Base-by-base conservation (phyloP, 2,797 vertebrate genomes). In the Sebastes alutus region DNA sequence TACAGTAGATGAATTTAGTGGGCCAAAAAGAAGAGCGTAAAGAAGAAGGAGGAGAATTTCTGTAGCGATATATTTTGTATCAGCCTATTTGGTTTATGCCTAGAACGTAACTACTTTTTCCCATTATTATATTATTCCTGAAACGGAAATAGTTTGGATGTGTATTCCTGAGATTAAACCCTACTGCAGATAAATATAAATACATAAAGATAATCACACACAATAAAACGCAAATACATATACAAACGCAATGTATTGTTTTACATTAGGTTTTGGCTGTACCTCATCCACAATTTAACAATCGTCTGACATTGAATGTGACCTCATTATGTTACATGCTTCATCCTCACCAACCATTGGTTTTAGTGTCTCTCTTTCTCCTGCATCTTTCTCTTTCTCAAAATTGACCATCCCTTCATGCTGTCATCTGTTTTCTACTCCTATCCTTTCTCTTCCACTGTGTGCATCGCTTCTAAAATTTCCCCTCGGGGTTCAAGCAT, bases 401-500 rank as follows among this genome's bases (percentile, higher is more conserved):
- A 68, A 72, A 33, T 72, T 75, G 79, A 77, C 62, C 71, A 58
- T 67, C 16, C 23, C 1, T 22, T 58, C 58, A 5, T 58, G 71
- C 74, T 23, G 80, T 84, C 80, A 85, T 82, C 71, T 61, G 71
- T 78, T 88, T 72, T 69, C 75, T 64, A 23, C 77, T 63, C 22
- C 14, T 59, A 27, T 86, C 67, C 54, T 76, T 78, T 77, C 80
- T 72, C 64, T 70, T 87, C 78, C 78, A 64, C 60, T 78, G 62
- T 54, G 77, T 55, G 63, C 75, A 82, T 75, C 25, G 7, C 75
- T 72, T 82, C 60, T 42, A 74, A 79, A 72, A 71, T 72, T 42
- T n/a, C 54, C 87, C 85, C 85, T 77, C 16, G 18, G 86, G 90
- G 80, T 88, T 85, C n/a, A 52, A 84, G 58, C 69, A 87, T 82